Base-by-base conservation (phyloP, 1,140 invertebrate species). In the Drosophila oshimai region DNA sequence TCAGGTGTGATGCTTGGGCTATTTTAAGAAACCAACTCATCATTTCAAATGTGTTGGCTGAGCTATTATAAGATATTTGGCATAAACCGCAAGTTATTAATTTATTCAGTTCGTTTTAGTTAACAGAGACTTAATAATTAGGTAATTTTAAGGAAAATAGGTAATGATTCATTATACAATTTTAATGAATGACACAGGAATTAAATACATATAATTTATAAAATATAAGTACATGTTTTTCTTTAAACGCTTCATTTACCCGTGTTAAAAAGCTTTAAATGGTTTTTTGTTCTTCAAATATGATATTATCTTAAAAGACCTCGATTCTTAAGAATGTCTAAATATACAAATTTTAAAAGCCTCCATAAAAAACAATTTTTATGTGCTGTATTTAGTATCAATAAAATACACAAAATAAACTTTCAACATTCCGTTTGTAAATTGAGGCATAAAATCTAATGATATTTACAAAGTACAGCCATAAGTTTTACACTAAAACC, bases 11-110 rank as follows among this genome's bases (percentile, higher is more conserved):
- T 42, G 6, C 17, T 29, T 17, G 1, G 1, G 17, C 46, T 68
- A 68, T 67, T 67, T 53, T 18, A 68, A 68, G 64, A 65, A 9
- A 13, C 22, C 24, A 31, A 68, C 20, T 68, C 62, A 46, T 5
- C 31, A 12, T 26, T 49, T 49, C 12, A 1, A 4, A 6, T 29
- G 9, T 6, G 22, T 18, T 53, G 0, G 1, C 4, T 36, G 22
- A 46, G 31, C 6, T 54, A 7, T 33, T 7, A 7, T 20, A 15
- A 22, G 26, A 45, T 47, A 34, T 33, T 34, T 47, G n/a, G n/a
- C n/a, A n/a, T n/a, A n/a, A n/a, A n/a, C n/a, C n/a, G n/a, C n/a
- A n/a, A 47, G 17, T 12, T 9, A 33, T 9, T 4, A 10, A 18
- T 15, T 15, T 6, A 44, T 26, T 44, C 1, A 26, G 3, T 17